Conservation (phyloP, 2,888 invertebrate species). For the Standfussiana lucernea region DNA sequence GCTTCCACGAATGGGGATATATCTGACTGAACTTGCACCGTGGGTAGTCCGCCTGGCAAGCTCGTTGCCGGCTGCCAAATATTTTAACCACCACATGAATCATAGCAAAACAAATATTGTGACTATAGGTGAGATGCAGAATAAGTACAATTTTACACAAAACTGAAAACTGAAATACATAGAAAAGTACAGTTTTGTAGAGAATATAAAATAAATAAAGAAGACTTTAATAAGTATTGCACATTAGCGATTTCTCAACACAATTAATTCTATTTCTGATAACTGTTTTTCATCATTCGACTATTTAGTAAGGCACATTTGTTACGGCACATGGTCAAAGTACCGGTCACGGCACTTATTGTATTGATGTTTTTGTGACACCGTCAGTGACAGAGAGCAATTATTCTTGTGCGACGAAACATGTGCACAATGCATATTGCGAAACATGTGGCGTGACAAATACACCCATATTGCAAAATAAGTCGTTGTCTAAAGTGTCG, state of each 20-base stretch:
- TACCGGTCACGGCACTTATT: conserved; percentile 24
- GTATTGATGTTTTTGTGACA: conserved; percentile 31
- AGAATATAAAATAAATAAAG: neutral
- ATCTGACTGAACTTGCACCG: no score
- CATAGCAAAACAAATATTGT: neutral
- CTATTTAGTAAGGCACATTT: conserved; percentile 33
- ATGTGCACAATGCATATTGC: conserved; percentile 26
- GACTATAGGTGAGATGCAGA: neutral
- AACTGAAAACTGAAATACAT: no score
- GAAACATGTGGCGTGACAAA: conserved; percentile 31
- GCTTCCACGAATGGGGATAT: no score
- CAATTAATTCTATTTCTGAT: neutral
- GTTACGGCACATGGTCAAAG: conserved; percentile 29
- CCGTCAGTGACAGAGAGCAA: conserved; percentile 13
- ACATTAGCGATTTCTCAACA: neutral
- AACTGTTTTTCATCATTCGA: conserved; percentile 4
- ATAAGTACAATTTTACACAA: neutral
- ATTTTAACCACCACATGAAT: neutral
- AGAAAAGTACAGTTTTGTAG: no score
- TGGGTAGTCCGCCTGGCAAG: neutral
- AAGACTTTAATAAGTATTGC: neutral
- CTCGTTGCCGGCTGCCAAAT: neutral
- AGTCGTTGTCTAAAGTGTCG: neutral
- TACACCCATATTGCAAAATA: conserved; percentile 10
- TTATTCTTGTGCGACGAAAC: conserved; percentile 40